Base-by-base conservation (phyloP, 2,888 invertebrate species). In the Poecilus cupreus region DNA sequence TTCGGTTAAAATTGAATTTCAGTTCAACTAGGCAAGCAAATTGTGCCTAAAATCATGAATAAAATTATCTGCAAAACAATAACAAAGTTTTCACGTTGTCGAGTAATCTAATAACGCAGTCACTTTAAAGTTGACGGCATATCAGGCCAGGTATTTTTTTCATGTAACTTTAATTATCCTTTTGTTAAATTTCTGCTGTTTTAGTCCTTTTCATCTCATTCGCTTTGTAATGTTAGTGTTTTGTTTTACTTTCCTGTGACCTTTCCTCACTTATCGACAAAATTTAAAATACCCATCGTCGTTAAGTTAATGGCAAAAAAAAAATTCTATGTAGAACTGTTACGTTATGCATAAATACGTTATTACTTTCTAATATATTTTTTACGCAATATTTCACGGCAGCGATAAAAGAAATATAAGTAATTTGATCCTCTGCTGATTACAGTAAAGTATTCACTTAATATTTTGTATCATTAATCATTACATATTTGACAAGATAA, bases 1-100 rank as follows among this genome's bases (percentile, higher is more conserved):
- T 46, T 46, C 43, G n/a, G 46, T 22, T 20, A 24, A 72, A 72
- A 32, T 72, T 72, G 43, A 68, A 68, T 60, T 60, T 60, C 60
- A 54, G 26, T 60, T 60, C 60, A 60, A 60, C 26, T 43, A 18
- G 13, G 68, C 39, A 46, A 46, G 26, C 26, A 60, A 43, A 46
- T 46, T 22, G 24, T 46, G 24, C 46, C 43, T 72, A 72, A 72
- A 72, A 72, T 72, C 72, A 72, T 72, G 72, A 72, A 72, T 72
- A 72, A 72, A 72, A 72, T 72, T 72, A 72, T 72, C 72, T 24
- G 16, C 46, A 32, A 46, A 46, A 72, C 72, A 46, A 26, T n/a
- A 60, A 72, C 72, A 46, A 72, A 72, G 43, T 72, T 70, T 72
- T 20, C 72, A 46, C 46, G 68, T 68, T 20, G 39, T 8, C 39